Base-by-base conservation (phyloP, 1,140 invertebrate species). In the Drosophila guanche region DNA sequence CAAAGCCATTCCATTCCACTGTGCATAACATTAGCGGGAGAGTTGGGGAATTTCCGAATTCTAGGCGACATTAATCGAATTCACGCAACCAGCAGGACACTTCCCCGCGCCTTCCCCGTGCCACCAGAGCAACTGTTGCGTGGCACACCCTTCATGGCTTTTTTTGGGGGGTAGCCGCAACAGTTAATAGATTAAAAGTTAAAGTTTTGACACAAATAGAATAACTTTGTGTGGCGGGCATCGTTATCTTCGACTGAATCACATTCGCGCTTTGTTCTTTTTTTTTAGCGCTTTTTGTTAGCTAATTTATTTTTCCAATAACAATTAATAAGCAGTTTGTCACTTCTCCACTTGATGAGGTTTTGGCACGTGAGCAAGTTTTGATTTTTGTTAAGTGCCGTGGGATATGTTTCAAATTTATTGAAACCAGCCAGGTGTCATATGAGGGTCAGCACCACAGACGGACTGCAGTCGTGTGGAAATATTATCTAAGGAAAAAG, bases 161-260 rank as follows among this genome's bases (percentile, higher is more conserved):
- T 45, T 27, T 8, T 27, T 50, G 10, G n/a, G 33, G 8, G 23
- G 41, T 33, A 8, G 22, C n/a, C 46, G 67, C 67, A 70, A 70
- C 67, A 70, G 67, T 70, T 70, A 47, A 70, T 59, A 59, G 47
- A 70, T 59, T 59, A 52, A 51, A 37, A 47, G 65, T 25, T 41
- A 46, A 51, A 70, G 29, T 59, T 70, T 22, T 10, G 33, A 16
- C 12, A 16, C 22, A 29, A 29, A 48, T 41, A 14, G 16, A 16
- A 47, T 57, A 57, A 3, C 46, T 43, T 23, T 29, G 40, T 14
- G 14, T 16, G 25, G 25, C n/a, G 43, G 37, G 61, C 55, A 10
- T 58, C 53, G 40, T 45, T 69, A 57, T 45, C 10, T 58, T 50
- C 23, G 33, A 27, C 12, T 70, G n/a, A 57, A 43, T 50, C 43